Evolutionary conservation across 2,797 vertebrate species (phyloP), one percentile per base, ranked within the genome.

Genomic region (Danionella dracula): DNA sequence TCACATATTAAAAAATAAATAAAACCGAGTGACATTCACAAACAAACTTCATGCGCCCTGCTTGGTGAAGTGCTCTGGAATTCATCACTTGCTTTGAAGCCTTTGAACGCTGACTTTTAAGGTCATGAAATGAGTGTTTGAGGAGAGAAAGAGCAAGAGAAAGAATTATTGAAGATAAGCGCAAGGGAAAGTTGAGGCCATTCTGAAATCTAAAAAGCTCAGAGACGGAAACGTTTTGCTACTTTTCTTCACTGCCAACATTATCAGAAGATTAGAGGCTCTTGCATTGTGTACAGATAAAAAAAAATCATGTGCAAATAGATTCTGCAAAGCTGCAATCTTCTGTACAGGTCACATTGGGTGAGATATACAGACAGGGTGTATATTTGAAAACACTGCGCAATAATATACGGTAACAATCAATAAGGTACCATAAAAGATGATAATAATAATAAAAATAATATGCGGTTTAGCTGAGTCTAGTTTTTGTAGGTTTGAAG

Each of bases 61-160:
- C 58, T 66, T 38, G 31, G n/a, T 20, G 60, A 75, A 74, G 77
- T 21, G 49, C 75, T 79, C 83, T 86, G 82, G 81, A 75, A 66
- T 81, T 76, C 66, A 70, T 86, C 84, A 58, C 69, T 63, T 32
- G 70, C 29, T 8, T 66, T 46, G 50, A 66, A 15, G 19, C 8
- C 34, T 67, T 73, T 60, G 51, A 75, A 44, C 35, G 29, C 60
- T 73, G 35, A 51, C 57, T 78, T 76, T 66, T 59, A 84, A 76
- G 77, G 83, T 75, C 66, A 76, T 29, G 50, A 44, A 45, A 56
- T 49, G 77, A 57, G 59, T 15, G 27, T 34, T 37, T 42, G 71
- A 57, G 68, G 11, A 64, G 41, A 67, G 70, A 72, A 40, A n/a
- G 56, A 73, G 73, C 78, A 69, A 66, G 75, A 73, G 72, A 74